Conservation (phyloP, 2,797 vertebrate genomes). For the Hydrolagus colliei region DNA sequence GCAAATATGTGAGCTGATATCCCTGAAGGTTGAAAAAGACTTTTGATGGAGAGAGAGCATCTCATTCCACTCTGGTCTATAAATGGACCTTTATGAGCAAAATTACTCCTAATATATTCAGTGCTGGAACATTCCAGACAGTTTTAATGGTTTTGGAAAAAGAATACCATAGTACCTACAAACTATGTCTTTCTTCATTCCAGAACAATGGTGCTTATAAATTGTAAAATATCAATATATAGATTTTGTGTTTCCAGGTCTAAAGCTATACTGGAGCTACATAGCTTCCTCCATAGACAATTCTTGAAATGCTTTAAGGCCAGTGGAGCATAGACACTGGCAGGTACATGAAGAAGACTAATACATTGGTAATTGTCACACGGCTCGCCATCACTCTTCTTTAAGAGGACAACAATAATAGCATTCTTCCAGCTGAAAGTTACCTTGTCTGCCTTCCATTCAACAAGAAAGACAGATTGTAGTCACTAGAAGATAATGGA, state of each 20-base stretch:
- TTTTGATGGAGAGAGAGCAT: no score
- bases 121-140: background rate
- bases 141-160: background rate
- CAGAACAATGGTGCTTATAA: no score
- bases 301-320: background rate
- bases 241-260: background rate
- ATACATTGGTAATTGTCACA: background rate
- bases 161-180: no score
- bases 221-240: background rate
- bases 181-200: background rate
- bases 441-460: constrained; percentile 5
- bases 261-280: background rate
- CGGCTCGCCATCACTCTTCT: background rate
- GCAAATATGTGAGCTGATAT: no score
- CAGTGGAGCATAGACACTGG: background rate
- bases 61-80: no score
- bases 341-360: background rate
- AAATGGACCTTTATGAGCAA: no score
- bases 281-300: background rate
- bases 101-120: no score
- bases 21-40: no score
- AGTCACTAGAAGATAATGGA: background rate
- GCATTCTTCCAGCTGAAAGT: background rate
- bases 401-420: background rate
- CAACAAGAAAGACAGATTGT: background rate